Conservation (phyloP, 2,888 invertebrate species). For the Arctia plantaginis region DNA sequence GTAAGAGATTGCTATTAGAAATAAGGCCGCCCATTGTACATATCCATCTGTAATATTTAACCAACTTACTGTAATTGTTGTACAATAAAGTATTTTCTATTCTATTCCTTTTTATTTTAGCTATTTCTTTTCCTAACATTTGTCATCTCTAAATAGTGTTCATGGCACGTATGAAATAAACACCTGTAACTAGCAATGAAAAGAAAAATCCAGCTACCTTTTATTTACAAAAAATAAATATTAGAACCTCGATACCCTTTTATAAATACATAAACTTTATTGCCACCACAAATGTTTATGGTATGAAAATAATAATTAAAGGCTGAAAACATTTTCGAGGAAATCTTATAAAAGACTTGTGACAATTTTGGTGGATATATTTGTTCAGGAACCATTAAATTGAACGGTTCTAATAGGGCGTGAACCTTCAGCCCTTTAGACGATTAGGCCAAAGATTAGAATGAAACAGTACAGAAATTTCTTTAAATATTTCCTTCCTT, state of each 20-base stretch:
- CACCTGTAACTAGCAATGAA: background rate
- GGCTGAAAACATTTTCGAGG: background rate
- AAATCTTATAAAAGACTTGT: background rate
- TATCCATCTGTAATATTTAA: too few species aligned
- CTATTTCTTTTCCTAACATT: background rate
- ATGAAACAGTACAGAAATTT: background rate
- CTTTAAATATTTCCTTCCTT: background rate
- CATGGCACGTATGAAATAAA: background rate
- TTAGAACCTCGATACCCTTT: background rate
- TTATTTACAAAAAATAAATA: constrained; percentile 8
- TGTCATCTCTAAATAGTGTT: background rate
- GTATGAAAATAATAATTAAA: background rate
- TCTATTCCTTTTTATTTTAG: background rate
- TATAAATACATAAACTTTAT: background rate
- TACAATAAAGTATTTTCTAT: too few species aligned
- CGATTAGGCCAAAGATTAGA: background rate
- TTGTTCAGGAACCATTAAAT: background rate
- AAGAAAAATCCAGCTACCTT: background rate
- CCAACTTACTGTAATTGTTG: too few species aligned
- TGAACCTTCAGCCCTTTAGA: background rate
- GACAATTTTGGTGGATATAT: background rate
- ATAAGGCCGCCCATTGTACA: too few species aligned
- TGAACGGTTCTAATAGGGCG: background rate
- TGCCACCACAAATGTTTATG: background rate
- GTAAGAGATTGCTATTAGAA: too few species aligned